phyloP scores from a whole-genome alignment of 2,888 invertebrate species.

The Campaea margaritaria region DNA sequence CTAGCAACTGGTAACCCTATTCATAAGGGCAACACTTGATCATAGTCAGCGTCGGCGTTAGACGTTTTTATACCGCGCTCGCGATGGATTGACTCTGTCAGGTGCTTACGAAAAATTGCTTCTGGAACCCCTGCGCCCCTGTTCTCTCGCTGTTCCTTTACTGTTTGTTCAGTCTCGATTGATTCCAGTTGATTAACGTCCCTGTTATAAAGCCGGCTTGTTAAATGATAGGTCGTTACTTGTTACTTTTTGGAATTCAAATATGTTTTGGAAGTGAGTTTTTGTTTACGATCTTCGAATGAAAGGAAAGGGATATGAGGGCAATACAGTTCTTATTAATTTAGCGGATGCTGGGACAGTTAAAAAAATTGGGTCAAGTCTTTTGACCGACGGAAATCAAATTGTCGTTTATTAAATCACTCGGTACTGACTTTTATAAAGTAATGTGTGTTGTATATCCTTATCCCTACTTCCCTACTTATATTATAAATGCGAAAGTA shows the following conservation, averaged over 20 bases:
- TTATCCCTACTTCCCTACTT: too few relatives aligned
- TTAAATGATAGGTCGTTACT: background rate
- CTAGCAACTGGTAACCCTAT: constrained; percentile 26
- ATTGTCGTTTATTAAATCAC: background rate
- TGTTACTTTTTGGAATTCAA: background rate
- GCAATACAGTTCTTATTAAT: background rate
- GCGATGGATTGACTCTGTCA: constrained; percentile 70
- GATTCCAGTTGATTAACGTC: constrained; percentile 50
- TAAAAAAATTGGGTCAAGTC: too few relatives aligned
- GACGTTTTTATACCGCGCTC: constrained; percentile 71
- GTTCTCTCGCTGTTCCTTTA: constrained; percentile 35
- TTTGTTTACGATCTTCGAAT: background rate
- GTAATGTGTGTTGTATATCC: background rate
- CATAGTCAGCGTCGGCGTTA: constrained; percentile 67
- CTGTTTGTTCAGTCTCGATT: constrained; percentile 49
- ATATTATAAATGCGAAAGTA: too few relatives aligned
- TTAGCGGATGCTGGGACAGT: too few relatives aligned
- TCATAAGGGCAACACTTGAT: constrained; percentile 61
- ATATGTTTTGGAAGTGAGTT: background rate
- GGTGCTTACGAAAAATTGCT: constrained; percentile 72
- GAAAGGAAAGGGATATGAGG: background rate
- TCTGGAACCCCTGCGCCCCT: constrained; percentile 42
- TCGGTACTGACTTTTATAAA: background rate
- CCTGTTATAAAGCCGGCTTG: constrained; percentile 16
- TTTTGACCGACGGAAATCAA: too few relatives aligned